Base-by-base conservation (phyloP, 2,113 vertebrate genomes). In the Chrysemys picta region DNA sequence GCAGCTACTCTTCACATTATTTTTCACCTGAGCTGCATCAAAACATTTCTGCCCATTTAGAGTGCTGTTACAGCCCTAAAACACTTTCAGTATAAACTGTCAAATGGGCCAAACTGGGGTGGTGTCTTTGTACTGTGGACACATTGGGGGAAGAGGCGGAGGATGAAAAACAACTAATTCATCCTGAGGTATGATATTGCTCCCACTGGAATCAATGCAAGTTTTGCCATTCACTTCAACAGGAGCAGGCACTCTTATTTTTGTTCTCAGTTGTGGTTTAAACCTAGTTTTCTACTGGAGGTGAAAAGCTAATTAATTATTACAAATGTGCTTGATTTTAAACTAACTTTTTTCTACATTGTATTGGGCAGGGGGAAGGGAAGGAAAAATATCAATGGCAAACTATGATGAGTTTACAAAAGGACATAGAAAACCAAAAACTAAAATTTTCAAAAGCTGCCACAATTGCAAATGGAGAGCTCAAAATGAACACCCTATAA, bases 341-440 rank as follows among this genome's bases (percentile, higher is more conserved):
- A 3, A 49, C 49, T 76, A 45, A 49, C 21, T 89, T 94, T 95
- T 89, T 65, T 49, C 25, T 82, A 56, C 72, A 31, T 24, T 90
- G 7, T 38, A 88, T 90, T 96, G 49, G 93, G 78, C 79, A 91
- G 82, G 94, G 94, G 76, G 62, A 93, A 0, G 0, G 52, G 89
- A 10, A 10, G 87, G 88, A 93, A 87, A 97, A 94, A 96, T 89
- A 84, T 81, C 90, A 85, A 62, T 22, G 24, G 75, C 42, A 93
- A 89, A n/a, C n/a, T 31, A 17, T 62, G 59, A 35, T 17, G n/a
- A n/a, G 35, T 35, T 69, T 69, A 69, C 35, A n/a, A 94, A 94
- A 90, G 24, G 54, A 91, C 95, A 80, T 11, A 94, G 56, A 94
- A 95, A 93, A 80, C 16, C 4, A 52, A 89, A 82, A 92, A 82